These are phyloP conservation scores for Enteromius anoplus DNA, from an alignment of 2,797 vertebrate genomes.

Conservation along the genomic window DNA sequence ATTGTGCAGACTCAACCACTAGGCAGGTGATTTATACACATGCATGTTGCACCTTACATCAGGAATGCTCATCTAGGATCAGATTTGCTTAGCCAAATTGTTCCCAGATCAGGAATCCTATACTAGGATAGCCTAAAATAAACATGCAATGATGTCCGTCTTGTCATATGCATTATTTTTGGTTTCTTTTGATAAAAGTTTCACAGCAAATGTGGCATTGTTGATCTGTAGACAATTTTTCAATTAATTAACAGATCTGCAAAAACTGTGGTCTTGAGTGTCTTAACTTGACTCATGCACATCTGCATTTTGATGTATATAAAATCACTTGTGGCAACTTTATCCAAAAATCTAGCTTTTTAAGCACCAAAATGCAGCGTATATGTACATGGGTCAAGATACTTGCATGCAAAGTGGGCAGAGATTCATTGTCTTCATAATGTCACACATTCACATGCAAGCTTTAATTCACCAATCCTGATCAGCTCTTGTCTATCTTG, in stretches of 20 bases:
- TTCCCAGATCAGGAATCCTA: constrained; percentile 50
- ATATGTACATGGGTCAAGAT: constrained; percentile 38
- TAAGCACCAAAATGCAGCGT: background rate
- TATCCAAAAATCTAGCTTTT: background rate
- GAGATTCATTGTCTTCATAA: constrained; percentile 20
- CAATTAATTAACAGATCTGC: too few species aligned
- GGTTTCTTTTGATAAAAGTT: background rate
- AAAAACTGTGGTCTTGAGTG: background rate
- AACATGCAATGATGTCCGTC: background rate
- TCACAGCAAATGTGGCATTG: background rate
- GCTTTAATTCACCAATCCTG: background rate
- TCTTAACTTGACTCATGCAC: constrained; percentile 30
- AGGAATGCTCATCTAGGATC: constrained; percentile 52
- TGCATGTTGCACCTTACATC: constrained; percentile 62
- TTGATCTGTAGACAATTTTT: background rate
- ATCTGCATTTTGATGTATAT: background rate
- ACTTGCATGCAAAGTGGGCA: background rate
- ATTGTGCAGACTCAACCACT: constrained; percentile 67
- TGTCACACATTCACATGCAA: background rate
- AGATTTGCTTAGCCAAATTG: constrained; percentile 49
- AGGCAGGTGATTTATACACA: constrained; percentile 74
- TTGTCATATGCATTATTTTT: background rate
- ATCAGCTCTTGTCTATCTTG: constrained; percentile 30
- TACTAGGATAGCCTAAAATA: constrained; percentile 1
- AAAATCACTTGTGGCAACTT: background rate